phyloP scores from a whole-genome alignment of 2,888 invertebrate genomes.

The Hanleya hanleyi region DNA sequence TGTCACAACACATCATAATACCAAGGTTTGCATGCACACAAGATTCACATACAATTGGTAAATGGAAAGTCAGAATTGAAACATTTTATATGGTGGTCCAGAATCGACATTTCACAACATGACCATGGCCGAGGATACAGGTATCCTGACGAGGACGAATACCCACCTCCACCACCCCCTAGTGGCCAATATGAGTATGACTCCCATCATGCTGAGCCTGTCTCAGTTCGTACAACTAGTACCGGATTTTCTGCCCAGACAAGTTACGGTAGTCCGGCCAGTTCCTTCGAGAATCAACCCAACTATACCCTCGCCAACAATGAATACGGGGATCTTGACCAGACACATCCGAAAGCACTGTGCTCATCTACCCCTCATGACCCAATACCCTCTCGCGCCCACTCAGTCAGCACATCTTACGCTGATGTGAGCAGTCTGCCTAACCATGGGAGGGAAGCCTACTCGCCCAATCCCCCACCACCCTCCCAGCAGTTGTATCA shows the following conservation, averaged over 20 bases:
- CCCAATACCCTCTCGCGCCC: neutral
- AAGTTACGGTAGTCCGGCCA: neutral
- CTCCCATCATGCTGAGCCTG: neutral
- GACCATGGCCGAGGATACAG: neutral
- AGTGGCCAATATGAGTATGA: neutral
- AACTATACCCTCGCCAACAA: neutral
- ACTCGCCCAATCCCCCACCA: neutral
- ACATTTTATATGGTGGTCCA: too few species aligned
- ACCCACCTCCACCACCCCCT: slow-evolving; percentile 2
- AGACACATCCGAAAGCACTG: neutral
- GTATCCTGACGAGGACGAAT: neutral
- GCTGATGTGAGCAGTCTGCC: slow-evolving; percentile 6
- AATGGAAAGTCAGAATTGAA: too few species aligned
- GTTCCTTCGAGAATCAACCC: neutral
- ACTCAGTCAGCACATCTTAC: neutral
- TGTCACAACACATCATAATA: too few species aligned
- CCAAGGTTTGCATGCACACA: too few species aligned
- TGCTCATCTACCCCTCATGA: neutral
- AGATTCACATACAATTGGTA: too few species aligned
- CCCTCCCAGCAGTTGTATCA: neutral
- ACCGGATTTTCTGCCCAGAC: neutral
- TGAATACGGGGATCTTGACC: neutral
- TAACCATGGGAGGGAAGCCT: neutral
- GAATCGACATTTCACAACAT: too few species aligned
- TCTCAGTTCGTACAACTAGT: neutral